Evolutionary conservation across 1,140 invertebrate genomes (phyloP), one percentile per base, ranked within the genome.

Genomic region (Drosophila bipectinata): DNA sequence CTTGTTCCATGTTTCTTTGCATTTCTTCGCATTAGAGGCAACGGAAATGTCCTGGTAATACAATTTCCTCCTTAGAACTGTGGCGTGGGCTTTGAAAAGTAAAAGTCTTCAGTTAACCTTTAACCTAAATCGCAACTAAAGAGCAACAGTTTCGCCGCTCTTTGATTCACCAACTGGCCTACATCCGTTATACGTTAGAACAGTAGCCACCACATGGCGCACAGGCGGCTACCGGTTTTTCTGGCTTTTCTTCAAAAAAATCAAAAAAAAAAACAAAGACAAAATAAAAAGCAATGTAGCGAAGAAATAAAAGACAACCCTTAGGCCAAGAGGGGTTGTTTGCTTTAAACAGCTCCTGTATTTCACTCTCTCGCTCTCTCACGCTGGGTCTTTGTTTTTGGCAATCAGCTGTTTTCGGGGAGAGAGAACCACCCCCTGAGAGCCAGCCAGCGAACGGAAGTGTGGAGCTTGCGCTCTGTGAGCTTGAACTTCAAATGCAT

Each of bases 401-500:
- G 44, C 15, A 47, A 81, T 81, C 78, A 81, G 78, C 78, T 81
- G 78, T 81, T 81, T 80, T 51, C 60, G 72, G 51, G 66, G 49
- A 71, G 52, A 39, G 71, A 24, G 37, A 66, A 51, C 59, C 56
- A 37, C 47, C 30, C 26, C 24, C 32, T 34, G 51, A 14, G 28
- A 30, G 49, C 21, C 21, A 28, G 26, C 32, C 3, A 32, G 58
- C 32, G 39, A 67, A 15, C 21, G 52, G 34, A 37, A 12, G 10
- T 37, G 10, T 56, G 67, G 79, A 82, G 79, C 80, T 83, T 83
- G 79, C 79, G 79, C 80, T 71, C 67, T 71, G 32, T 76, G 61
- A 59, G 82, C 83, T 85, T 85, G 82, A 85, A 85, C 82, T 85
- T 85, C 83, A 85, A 88, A 87, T 85, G 82, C 82, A 82, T 58